Evolutionary conservation across 2,113 vertebrate genomes (phyloP), one percentile per base, ranked within the genome.

Genomic region (Misgurnus anguillicaudatus): DNA sequence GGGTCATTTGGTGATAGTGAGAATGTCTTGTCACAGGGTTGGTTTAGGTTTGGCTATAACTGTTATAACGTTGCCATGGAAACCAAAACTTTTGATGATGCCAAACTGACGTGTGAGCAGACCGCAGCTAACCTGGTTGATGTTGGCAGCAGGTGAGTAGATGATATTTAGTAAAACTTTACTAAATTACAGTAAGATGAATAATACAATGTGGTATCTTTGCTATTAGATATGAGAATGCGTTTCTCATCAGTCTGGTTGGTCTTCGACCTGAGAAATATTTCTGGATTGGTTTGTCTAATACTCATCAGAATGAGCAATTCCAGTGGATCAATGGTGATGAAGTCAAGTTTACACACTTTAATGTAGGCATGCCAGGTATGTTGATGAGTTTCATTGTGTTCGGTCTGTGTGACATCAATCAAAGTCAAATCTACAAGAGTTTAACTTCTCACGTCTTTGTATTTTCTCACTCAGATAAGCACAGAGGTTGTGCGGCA

Each of bases 361-460:
- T 98, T 92, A 96, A 98, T 77, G 84, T 91, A 0, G 93, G 94
- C 75, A 96, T 98, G 95, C 98, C 97, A 89, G 98, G 98, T 98
- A 92, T 5, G 81, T 82, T 5, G n/a, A 63, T 31, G 11, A 31
- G 6, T 9, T 57, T 19, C 17, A 19, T 31, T 31, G 24, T 31
- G 24, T 31, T 31, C 24, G 24, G 24, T 31, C 24, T 31, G 24
- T 31, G 24, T 31, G 24, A 31, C 24, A 31, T 31, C 53, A 57
- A 2, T 51, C 11, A 51, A 51, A 11, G 4, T 13, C 47, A 13
- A 51, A 51, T 13, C 47, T 13, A 51, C 47, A 51, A 16, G n/a
- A 31, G 24, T 31, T 31, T 31, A 31, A 31, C 24, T 31, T 60
- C 9, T 45, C n/a, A 24, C n/a, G n/a, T 57, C 53, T 70, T 31